These are phyloP conservation scores for Xyrauchen texanus DNA, from an alignment of 2,113 vertebrate genomes.

Conservation along the genomic window DNA sequence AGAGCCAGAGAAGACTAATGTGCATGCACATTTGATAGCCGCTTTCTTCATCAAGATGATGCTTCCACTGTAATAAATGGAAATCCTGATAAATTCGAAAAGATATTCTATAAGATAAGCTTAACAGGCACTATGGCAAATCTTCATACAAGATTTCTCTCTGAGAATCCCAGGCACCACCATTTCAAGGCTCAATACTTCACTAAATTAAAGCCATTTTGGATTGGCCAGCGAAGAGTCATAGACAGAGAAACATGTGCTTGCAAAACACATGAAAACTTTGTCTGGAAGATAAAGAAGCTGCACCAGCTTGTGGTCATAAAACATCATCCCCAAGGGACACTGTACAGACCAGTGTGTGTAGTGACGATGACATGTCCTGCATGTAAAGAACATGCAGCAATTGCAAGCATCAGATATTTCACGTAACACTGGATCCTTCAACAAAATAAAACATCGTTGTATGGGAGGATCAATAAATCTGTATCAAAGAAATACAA, in stretches of 20 bases:
- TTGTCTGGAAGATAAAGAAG: slow-evolving; percentile 29
- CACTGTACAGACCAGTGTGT: slow-evolving; percentile 32
- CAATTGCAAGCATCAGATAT: slow-evolving; percentile 29
- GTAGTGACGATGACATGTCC: neutral
- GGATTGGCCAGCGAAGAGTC: slow-evolving; percentile 26
- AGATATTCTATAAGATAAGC: slow-evolving; percentile 39
- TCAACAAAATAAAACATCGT: slow-evolving; percentile 33
- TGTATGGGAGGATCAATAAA: neutral
- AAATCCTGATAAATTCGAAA: slow-evolving; percentile 38
- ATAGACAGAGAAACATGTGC: slow-evolving; percentile 47
- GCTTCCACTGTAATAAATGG: slow-evolving; percentile 38
- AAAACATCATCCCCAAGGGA: slow-evolving; percentile 37
- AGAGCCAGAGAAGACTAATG: slow-evolving; percentile 40
- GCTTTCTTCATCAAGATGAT: slow-evolving; percentile 39
- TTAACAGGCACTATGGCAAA: slow-evolving; percentile 29
- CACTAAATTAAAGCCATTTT: slow-evolving; percentile 43
- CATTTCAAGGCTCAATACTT: slow-evolving; percentile 36
- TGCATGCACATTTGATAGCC: slow-evolving; percentile 28
- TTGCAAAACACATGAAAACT: slow-evolving; percentile 26
- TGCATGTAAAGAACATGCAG: slow-evolving; percentile 27
- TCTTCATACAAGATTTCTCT: slow-evolving; percentile 40
- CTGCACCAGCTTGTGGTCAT: slow-evolving; percentile 34
- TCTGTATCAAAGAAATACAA: slow-evolving; percentile 27
- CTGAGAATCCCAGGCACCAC: slow-evolving; percentile 36
- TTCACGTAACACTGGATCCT: slow-evolving; percentile 39